Percentiles rank a stretch among this genome's conserved stretches.
Evolutionary conservation across 2,113 vertebrate species (phyloP).

Genomic region (Myocastor coypus): DNA sequence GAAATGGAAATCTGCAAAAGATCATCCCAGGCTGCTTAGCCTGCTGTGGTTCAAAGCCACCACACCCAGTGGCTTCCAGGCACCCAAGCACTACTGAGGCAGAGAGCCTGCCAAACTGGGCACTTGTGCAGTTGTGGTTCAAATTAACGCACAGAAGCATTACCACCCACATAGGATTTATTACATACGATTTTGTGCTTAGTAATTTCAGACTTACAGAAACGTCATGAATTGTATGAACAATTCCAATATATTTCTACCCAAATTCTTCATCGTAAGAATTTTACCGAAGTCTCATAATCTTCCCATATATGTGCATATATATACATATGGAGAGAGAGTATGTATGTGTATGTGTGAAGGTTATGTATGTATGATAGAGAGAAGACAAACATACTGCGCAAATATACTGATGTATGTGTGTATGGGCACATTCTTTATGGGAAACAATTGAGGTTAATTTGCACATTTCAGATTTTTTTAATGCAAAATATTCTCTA

Average conservation of each 20-base stretch:
- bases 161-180: background rate
- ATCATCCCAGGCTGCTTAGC: background rate
- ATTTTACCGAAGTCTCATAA: background rate
- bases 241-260: background rate
- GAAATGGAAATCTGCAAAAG: background rate
- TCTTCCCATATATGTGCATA: background rate
- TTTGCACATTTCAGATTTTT: background rate
- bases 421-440: background rate
- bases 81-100: background rate
- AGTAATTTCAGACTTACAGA: background rate
- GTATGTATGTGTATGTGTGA: no score
- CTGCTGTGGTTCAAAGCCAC: background rate
- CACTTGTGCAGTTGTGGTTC: background rate
- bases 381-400: background rate
- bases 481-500: background rate
- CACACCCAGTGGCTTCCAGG: background rate
- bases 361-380: no score
- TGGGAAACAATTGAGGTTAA: background rate
- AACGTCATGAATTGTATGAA: background rate
- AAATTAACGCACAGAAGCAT: background rate
- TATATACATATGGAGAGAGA: background rate
- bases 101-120: background rate
- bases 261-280: background rate
- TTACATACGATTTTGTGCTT: background rate
- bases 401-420: background rate